Conservation (phyloP, 2,113 vertebrate species). For the Brachypteracias leptosomus region DNA sequence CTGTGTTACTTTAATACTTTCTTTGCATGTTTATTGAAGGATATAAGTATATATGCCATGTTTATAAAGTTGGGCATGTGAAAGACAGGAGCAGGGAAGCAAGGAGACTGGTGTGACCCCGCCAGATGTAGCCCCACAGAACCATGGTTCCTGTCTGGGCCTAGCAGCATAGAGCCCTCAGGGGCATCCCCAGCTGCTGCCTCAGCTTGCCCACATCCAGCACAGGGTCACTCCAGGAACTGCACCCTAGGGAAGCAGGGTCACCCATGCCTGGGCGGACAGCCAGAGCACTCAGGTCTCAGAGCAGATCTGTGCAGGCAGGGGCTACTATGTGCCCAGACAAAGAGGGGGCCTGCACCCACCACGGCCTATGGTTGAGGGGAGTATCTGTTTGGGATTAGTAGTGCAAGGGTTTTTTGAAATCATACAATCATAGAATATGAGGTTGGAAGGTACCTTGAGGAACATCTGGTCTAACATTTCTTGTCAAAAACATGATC, state of each 20-base stretch:
- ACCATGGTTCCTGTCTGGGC: too few relatives aligned
- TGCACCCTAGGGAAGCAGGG: rapidly evolving
- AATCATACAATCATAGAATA: too few relatives aligned
- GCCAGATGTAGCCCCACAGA: not conserved
- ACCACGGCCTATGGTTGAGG: rapidly evolving
- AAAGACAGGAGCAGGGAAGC: not conserved
- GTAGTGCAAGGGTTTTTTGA: too few relatives aligned
- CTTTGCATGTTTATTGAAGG: not conserved
- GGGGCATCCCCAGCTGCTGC: not conserved
- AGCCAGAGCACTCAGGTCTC: not conserved
- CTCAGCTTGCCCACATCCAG: rapidly evolving
- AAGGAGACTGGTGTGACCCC: not conserved
- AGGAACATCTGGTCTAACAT: not conserved
- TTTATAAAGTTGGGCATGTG: rapidly evolving
- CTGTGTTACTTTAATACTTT: not conserved
- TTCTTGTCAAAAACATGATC: not conserved
- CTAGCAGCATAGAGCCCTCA: rapidly evolving
- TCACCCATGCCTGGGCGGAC: not conserved
- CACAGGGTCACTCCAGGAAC: rapidly evolving
- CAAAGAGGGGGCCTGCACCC: rapidly evolving
- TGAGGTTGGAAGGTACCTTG: not conserved
- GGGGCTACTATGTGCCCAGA: not conserved
- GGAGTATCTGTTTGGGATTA: not conserved
- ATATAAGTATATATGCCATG: too few relatives aligned
- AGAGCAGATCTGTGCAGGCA: not conserved